Base-by-base conservation (phyloP, 2,888 invertebrate species). In the Coelopa pilipes region DNA sequence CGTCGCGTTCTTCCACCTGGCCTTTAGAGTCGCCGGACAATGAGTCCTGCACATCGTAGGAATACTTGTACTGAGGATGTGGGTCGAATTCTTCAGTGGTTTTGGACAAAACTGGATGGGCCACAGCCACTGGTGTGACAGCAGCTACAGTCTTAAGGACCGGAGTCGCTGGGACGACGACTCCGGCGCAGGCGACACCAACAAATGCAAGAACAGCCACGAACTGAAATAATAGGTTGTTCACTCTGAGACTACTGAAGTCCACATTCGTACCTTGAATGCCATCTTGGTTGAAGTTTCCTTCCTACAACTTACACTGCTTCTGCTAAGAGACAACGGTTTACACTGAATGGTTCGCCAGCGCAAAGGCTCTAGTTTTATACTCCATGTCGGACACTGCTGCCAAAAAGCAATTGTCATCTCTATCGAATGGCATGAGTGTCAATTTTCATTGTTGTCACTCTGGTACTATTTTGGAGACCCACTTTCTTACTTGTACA, bases 1-100 rank as follows among this genome's bases (percentile, higher is more conserved):
- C 87, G 76, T 84, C 83, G 59, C 87, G 85, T 60, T 82, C 80
- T 78, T 87, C 86, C 47, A 83, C 78, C 78, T 86, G 86, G 72
- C 80, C 83, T 80, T 87, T 86, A n/a, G 83, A 81, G 74, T 87
- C 87, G 11, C 87, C 87, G 21, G 87, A 84, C 17, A 82, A 57
- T n/a, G 80, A 59, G 71, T 86, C 87, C 74, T 85, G 82, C 0
- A 87, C 83, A 76, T 83, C 83, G 75, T 87, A 87, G n/a, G 79
- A 82, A 77, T 80, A 87, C 72, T 81, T 82, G 78, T 86, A 86
- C 76, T 84, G 84, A 62, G 85, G 85, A 77, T 85, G 83, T 71
- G 83, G 81, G 74, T 87, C 87, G 78, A 84, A 85, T 76, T 86
- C 84, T 21, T 84, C 81, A 17, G 80, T 79, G 53, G 79, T 77